phyloP scores from a whole-genome alignment of 2,888 invertebrate genomes.

The Buathra laborator region DNA sequence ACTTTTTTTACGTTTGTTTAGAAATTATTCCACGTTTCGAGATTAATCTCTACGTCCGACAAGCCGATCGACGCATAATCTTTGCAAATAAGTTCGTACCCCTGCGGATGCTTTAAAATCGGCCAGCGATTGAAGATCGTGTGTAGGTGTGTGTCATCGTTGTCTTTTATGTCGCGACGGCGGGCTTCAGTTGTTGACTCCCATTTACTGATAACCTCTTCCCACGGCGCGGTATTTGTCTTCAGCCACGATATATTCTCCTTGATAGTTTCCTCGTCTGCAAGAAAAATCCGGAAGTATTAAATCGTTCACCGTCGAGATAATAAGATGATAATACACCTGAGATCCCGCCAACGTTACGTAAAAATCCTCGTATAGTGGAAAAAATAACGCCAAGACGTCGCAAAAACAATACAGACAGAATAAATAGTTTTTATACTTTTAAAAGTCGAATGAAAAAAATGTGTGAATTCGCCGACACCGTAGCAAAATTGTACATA shows the following conservation, averaged over 20 bases:
- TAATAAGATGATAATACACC: no score
- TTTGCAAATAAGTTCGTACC: conserved; percentile 1
- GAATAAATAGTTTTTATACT: neutral
- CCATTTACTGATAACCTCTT: conserved; percentile 5
- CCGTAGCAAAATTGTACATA: conserved; percentile 88
- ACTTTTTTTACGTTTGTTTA: neutral
- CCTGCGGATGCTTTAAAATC: conserved; percentile 6
- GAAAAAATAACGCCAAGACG: no score
- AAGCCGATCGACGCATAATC: conserved; percentile 3
- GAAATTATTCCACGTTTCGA: neutral
- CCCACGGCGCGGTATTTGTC: conserved; percentile 4
- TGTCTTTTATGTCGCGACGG: neutral
- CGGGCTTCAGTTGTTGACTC: neutral
- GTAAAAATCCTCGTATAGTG: no score
- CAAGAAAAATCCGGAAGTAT: neutral
- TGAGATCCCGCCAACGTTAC: no score
- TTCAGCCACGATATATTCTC: neutral
- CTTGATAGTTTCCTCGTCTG: neutral
- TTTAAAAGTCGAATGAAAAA: conserved; percentile 12
- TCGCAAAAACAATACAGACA: neutral
- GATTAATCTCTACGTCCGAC: neutral
- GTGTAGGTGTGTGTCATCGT: neutral
- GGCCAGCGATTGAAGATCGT: conserved; percentile 14
- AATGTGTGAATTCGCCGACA: conserved; percentile 83
- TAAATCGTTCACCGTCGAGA: no score